phyloP scores from a whole-genome alignment of 1,140 invertebrate species.

The Riptortus pedestris region DNA sequence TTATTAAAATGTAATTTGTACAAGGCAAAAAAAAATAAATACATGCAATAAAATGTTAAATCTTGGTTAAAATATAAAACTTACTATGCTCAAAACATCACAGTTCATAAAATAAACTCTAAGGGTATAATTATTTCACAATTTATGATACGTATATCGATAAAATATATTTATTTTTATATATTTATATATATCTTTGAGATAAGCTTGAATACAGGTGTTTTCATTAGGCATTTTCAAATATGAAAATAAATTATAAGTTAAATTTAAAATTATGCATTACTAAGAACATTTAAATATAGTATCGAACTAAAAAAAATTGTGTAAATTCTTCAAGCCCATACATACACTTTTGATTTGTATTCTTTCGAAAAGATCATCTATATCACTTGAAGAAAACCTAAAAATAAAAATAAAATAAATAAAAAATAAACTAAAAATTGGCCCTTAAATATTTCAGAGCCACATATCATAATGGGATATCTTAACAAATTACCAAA shows the following conservation, averaged over 20 bases:
- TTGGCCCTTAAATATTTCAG: too few relatives aligned
- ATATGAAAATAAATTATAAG: not conserved
- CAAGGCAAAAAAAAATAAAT: not conserved
- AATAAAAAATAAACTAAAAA: too few relatives aligned
- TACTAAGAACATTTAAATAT: too few relatives aligned
- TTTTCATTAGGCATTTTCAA: not conserved
- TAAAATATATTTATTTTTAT: slow-evolving; percentile 8
- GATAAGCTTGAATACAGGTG: not conserved
- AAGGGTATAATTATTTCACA: not conserved
- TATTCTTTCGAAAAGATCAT: too few relatives aligned
- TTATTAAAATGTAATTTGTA: slow-evolving; percentile 1
- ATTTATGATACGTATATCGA: slow-evolving; percentile 11
- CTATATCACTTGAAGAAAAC: too few relatives aligned
- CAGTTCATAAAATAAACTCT: slow-evolving; percentile 11
- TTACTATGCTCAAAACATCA: slow-evolving; percentile 14
- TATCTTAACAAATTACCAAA: too few relatives aligned
- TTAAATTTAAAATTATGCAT: too few relatives aligned
- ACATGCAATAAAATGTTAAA: slow-evolving; percentile 11
- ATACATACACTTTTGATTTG: too few relatives aligned
- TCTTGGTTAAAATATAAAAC: not conserved
- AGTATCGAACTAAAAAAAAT: too few relatives aligned
- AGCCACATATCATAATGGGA: too few relatives aligned
- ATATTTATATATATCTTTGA: not conserved
- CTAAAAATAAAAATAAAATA: too few relatives aligned
- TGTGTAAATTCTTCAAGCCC: too few relatives aligned